Base-by-base conservation (phyloP, 2,888 invertebrate species). In the Hipparchia sbordonii region DNA sequence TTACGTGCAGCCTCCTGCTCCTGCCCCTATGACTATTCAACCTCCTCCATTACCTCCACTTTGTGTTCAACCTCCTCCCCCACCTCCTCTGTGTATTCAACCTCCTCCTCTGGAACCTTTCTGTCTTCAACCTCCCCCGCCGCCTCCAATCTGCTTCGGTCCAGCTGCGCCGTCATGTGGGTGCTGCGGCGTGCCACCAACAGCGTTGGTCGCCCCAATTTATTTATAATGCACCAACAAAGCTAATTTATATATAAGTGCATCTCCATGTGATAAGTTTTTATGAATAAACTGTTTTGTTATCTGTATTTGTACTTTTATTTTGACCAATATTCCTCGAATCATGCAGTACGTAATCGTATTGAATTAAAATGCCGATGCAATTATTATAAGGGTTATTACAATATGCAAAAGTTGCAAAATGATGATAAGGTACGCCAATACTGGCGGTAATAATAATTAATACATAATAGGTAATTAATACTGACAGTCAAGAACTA, bases 21-120 rank as follows among this genome's bases (percentile, higher is more conserved):
- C 87, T 0, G 78, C 83, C 0, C 92, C 92, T 0, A 80, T 92
- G 59, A 89, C 84, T 39, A 73, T 91, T 5, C 90, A 91, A 52
- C 91, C 91, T 6, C 91, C 92, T 8, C 85, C 87, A 0, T 75
- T 87, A 3, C 88, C 88, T 2, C 88, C 91, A 2, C 79, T 92
- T n/a, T 87, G 85, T 77, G 84, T 91, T 2, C 90, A 91, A 73
- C 87, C 89, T 2, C 90, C 91, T 6, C 82, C 82, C 1, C 87
- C 88, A 0, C 86, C 88, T 1, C 84, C 89, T 0, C 78, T 89
- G 76, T 80, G 79, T 57, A 79, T 86, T 13, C 87, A 87, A 72
- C 87, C 87, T 8, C 87, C 87, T 0, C 79, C 80, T 2, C 82
- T 82, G 3, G 85, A 84, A 13, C 87, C 87, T 1, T 79, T 87